Evolutionary conservation across 2,113 vertebrate species (phyloP).

Genomic region (Bos javanicus): DNA sequence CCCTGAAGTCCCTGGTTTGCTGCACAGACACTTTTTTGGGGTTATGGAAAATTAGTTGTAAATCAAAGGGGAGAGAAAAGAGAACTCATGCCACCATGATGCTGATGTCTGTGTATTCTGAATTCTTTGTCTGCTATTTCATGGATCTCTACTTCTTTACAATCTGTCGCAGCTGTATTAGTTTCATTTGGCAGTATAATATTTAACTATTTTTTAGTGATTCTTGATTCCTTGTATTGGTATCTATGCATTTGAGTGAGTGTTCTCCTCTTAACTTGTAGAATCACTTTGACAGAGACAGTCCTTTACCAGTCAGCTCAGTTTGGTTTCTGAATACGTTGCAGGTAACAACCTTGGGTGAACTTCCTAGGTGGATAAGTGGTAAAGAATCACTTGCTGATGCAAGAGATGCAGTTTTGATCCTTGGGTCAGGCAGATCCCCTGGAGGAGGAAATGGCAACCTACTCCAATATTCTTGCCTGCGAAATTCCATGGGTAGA

Average conservation of each 20-base stretch:
- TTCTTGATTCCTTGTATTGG: background rate
- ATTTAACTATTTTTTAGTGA: background rate
- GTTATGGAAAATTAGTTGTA: background rate
- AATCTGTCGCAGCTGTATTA: background rate
- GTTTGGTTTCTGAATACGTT: background rate
- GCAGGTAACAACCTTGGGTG: background rate
- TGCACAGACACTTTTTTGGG: background rate
- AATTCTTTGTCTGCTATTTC: background rate
- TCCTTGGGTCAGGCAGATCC: background rate
- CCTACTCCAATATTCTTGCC: background rate
- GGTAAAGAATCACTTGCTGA: background rate
- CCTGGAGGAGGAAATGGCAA: background rate
- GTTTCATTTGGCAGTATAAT: background rate
- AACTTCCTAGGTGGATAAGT: background rate
- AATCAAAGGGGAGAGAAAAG: background rate
- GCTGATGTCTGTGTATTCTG: background rate
- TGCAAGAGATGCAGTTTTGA: background rate
- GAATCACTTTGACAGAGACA: background rate
- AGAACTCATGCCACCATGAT: background rate
- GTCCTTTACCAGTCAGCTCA: background rate
- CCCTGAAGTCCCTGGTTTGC: background rate
- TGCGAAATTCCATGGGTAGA: background rate
- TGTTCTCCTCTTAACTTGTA: background rate
- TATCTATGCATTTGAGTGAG: background rate
- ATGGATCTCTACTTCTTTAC: background rate